These are phyloP conservation scores for Caranx melampygus DNA, from an alignment of 2,113 vertebrate species.

Conservation along the genomic window DNA sequence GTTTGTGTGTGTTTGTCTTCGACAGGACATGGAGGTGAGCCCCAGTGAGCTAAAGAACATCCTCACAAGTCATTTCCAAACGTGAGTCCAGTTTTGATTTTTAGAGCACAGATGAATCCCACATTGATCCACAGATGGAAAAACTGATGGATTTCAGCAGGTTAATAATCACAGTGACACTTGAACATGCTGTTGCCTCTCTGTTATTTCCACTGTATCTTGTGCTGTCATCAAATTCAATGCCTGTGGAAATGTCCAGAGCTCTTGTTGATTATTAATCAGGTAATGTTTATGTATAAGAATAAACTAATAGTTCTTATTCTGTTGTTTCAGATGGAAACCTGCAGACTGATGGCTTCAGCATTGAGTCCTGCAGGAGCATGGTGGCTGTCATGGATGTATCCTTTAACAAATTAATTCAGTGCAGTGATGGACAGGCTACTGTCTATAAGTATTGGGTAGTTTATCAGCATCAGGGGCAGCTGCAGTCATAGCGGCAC, in stretches of 20 bases:
- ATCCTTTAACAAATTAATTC: conserved; percentile 80
- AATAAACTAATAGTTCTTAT: neutral
- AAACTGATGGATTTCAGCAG: no score
- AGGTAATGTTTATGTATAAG: no score
- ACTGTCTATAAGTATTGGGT: neutral
- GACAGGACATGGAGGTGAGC: conserved; percentile 93
- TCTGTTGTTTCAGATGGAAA: conserved; percentile 77
- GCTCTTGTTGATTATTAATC: no score
- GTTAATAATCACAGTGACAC: no score
- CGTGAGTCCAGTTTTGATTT: conserved; percentile 80
- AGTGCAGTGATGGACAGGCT: neutral
- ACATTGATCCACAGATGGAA: neutral
- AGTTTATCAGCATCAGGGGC: neutral
- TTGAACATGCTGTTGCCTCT: no score
- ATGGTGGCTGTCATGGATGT: conserved; percentile 97
- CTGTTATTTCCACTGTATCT: no score
- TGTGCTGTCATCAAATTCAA: no score
- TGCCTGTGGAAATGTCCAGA: no score
- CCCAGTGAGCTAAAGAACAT: conserved; percentile 90
- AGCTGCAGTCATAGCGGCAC: no score
- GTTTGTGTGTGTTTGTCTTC: no score
- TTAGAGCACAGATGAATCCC: neutral
- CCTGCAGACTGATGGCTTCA: conserved; percentile 90
- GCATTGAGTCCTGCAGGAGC: conserved; percentile 92
- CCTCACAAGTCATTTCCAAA: conserved; percentile 89